These are phyloP conservation scores for Hypolimnas misippus DNA, from an alignment of 2,888 invertebrate species.

Conservation along the genomic window DNA sequence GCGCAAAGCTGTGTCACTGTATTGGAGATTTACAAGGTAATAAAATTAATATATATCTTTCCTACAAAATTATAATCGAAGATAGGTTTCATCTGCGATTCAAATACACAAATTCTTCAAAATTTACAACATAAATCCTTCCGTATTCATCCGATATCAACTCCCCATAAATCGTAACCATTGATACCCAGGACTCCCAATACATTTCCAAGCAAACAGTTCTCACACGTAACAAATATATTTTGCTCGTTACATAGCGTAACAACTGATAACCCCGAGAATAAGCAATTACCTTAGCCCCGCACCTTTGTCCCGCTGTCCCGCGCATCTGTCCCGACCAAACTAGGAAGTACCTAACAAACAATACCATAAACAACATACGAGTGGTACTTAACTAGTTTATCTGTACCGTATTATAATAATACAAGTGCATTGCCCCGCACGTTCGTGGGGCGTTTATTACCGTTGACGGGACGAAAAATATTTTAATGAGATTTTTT, in stretches of 20 bases:
- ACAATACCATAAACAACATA: slow-evolving; percentile 54
- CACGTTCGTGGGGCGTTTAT: slow-evolving; percentile 26
- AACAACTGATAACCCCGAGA: slow-evolving; percentile 44
- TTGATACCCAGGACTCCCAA: slow-evolving; percentile 31
- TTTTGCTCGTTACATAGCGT: slow-evolving; percentile 41
- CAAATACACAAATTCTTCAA: slow-evolving; percentile 8
- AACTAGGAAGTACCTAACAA: slow-evolving; percentile 51
- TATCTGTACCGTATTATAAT: slow-evolving; percentile 44
- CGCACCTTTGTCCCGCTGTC: slow-evolving; percentile 48
- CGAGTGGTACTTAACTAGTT: slow-evolving; percentile 43
- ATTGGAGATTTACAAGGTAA: no score
- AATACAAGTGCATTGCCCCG: slow-evolving; percentile 41
- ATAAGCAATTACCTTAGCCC: slow-evolving; percentile 49
- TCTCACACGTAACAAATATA: slow-evolving; percentile 43
- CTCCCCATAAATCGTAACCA: slow-evolving; percentile 32
- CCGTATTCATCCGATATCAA: slow-evolving; percentile 36
- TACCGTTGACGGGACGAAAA: background rate
- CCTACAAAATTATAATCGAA: no score
- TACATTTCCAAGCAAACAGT: slow-evolving; percentile 36
- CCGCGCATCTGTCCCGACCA: slow-evolving; percentile 50
- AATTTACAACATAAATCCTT: slow-evolving; percentile 29
- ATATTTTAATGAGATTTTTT: background rate
- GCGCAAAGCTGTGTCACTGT: no score
- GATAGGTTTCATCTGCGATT: background rate
- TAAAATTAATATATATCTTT: no score